Conservation (phyloP, 2,888 invertebrate species). For the Drosophila flavopinicola region DNA sequence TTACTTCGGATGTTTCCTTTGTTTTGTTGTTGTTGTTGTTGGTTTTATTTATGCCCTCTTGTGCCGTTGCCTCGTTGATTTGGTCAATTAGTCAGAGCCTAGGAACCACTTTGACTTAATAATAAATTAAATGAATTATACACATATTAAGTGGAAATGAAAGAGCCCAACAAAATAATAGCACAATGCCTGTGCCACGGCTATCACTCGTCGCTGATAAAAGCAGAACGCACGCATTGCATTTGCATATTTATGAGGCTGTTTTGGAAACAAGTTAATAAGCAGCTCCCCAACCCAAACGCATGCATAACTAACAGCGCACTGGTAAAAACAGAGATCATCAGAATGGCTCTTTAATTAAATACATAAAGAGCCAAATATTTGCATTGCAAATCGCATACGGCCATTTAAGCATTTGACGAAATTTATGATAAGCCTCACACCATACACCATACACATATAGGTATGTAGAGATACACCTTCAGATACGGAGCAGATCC, state of each 20-base stretch:
- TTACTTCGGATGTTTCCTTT: slow-evolving; percentile 16
- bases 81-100: slow-evolving; percentile 74
- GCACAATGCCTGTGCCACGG: slow-evolving; percentile 15
- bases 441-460: no score
- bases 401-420: slow-evolving; percentile 38
- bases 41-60: background rate
- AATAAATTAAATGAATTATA: slow-evolving; percentile 67
- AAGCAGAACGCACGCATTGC: slow-evolving; percentile 47
- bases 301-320: slow-evolving; percentile 63
- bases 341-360: slow-evolving; percentile 69
- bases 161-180: slow-evolving; percentile 18
- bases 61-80: slow-evolving; percentile 36
- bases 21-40: slow-evolving; percentile 23
- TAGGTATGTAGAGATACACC: background rate
- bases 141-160: slow-evolving; percentile 55
- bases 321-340: slow-evolving; percentile 53
- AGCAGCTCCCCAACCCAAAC: slow-evolving; percentile 51
- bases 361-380: slow-evolving; percentile 64
- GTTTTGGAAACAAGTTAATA: slow-evolving; percentile 73
- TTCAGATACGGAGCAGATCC: slow-evolving; percentile 4
- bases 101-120: slow-evolving; percentile 61
- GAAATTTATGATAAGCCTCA: slow-evolving; percentile 72
- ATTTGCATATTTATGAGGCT: slow-evolving; percentile 71
- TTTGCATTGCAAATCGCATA: slow-evolving; percentile 70
- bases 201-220: slow-evolving; percentile 36